Conservation (phyloP, 2,113 vertebrate genomes). For the Brachyistius frenatus region DNA sequence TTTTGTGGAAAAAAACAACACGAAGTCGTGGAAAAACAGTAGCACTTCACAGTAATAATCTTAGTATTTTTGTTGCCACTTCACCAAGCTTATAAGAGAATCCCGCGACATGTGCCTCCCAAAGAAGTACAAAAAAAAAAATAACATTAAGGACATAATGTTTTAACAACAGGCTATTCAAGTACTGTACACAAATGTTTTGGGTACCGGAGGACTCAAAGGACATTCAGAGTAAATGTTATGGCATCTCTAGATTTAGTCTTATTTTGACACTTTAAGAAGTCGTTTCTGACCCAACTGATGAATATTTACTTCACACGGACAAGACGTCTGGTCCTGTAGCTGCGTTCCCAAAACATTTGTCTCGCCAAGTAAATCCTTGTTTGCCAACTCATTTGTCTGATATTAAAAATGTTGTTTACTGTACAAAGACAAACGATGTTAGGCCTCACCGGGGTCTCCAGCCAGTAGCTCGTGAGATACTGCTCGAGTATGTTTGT, state of each 20-base stretch:
- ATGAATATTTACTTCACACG: constrained; percentile 11
- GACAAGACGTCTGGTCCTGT: constrained; percentile 24
- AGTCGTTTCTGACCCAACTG: constrained; percentile 21
- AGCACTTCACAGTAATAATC: background rate
- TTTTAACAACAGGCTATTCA: constrained; percentile 23
- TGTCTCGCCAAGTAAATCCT: constrained; percentile 40
- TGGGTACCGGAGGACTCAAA: constrained; percentile 16
- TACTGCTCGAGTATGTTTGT: no score
- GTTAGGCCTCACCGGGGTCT: background rate
- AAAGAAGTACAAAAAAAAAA: constrained; percentile 26
- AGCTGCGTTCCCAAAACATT: constrained; percentile 52
- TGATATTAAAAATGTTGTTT: background rate
- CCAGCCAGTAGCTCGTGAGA: no score
- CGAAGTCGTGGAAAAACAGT: background rate
- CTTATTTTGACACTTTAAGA: constrained; percentile 61
- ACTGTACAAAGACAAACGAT: background rate
- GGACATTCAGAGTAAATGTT: constrained; percentile 42
- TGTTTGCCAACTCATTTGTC: background rate
- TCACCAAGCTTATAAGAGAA: constrained; percentile 11
- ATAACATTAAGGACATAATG: constrained; percentile 21
- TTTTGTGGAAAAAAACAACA: background rate
- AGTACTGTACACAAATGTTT: constrained; percentile 41
- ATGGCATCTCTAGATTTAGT: constrained; percentile 64
- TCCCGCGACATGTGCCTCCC: background rate
- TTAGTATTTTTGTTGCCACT: constrained; percentile 3